Evolutionary conservation across 2,888 invertebrate species (phyloP).

Genomic region (Dryocosmus kuriphilus): DNA sequence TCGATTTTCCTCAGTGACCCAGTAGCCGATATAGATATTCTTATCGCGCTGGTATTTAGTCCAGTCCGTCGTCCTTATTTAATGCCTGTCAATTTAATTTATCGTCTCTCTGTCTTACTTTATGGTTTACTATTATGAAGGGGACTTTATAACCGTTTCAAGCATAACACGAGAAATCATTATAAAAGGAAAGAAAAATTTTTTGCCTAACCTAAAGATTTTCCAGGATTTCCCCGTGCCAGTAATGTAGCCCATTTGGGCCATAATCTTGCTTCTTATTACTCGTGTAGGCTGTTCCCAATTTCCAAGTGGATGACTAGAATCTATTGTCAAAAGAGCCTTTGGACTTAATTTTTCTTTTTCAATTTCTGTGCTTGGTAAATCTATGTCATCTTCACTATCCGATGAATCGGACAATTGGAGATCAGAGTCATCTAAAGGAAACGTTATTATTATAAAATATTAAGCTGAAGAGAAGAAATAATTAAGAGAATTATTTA

Average conservation of each 20-base stretch:
- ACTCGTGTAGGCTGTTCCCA: no score
- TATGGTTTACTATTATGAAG: no score
- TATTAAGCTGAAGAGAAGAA: slow-evolving; percentile 31
- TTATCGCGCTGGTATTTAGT: no score
- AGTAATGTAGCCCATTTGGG: slow-evolving; percentile 93
- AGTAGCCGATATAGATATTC: no score
- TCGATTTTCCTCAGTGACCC: no score
- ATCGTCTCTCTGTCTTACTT: no score
- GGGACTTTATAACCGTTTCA: no score
- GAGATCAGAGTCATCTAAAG: slow-evolving; percentile 67
- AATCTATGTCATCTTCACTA: slow-evolving; percentile 69
- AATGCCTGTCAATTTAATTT: no score
- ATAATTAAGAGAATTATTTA: no score
- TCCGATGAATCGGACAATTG: slow-evolving; percentile 73
- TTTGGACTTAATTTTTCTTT: slow-evolving; percentile 80
- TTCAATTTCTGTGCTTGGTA: slow-evolving; percentile 58
- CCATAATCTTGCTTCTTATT: slow-evolving; percentile 94
- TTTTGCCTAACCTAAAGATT: slow-evolving; percentile 81
- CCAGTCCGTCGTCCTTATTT: no score
- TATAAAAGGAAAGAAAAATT: background rate
- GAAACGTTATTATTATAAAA: slow-evolving; percentile 39
- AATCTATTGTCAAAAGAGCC: slow-evolving; percentile 80
- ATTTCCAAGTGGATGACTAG: slow-evolving; percentile 83
- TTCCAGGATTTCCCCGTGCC: slow-evolving; percentile 91
- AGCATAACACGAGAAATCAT: slow-evolving; percentile 18